These are phyloP conservation scores for Colius striatus DNA, from an alignment of 2,113 vertebrate genomes.

Conservation along the genomic window DNA sequence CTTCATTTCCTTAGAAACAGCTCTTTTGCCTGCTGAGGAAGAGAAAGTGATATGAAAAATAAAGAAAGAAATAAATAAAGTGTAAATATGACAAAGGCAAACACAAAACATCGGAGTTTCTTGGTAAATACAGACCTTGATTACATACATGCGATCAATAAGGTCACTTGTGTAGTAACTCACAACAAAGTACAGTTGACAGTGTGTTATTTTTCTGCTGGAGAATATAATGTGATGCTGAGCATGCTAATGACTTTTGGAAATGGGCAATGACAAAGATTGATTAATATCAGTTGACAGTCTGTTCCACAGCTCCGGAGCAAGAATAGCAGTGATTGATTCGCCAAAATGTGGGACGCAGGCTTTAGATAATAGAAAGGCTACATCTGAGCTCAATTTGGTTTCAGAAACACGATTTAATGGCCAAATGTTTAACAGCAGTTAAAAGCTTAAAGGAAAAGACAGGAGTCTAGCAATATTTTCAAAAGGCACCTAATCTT, in stretches of 20 bases:
- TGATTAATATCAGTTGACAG: slow-evolving; percentile 75
- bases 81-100: background rate
- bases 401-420: slow-evolving; percentile 3
- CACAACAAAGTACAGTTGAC: slow-evolving; percentile 52
- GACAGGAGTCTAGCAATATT: background rate
- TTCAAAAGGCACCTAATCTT: background rate
- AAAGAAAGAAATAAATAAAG: background rate
- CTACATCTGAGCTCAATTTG: slow-evolving; percentile 39
- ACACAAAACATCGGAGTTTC: background rate
- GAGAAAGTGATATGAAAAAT: background rate
- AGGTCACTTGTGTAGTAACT: slow-evolving; percentile 53
- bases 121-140: background rate
- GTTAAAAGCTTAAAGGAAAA: slow-evolving; percentile 9
- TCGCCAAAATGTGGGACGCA: slow-evolving; percentile 60
- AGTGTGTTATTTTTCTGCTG: slow-evolving; percentile 63
- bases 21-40: slow-evolving; percentile 3
- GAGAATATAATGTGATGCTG: slow-evolving; percentile 58
- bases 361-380: slow-evolving; percentile 35
- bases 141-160: background rate
- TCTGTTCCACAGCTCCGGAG: slow-evolving; percentile 25
- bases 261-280: slow-evolving; percentile 61
- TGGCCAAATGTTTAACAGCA: background rate
- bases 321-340: slow-evolving; percentile 70
- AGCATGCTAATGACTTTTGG: slow-evolving; percentile 70
- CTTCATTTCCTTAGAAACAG: slow-evolving; percentile 39